These are phyloP conservation scores for Cosmopolites sordidus DNA, from an alignment of 2,888 invertebrate species.

Conservation along the genomic window DNA sequence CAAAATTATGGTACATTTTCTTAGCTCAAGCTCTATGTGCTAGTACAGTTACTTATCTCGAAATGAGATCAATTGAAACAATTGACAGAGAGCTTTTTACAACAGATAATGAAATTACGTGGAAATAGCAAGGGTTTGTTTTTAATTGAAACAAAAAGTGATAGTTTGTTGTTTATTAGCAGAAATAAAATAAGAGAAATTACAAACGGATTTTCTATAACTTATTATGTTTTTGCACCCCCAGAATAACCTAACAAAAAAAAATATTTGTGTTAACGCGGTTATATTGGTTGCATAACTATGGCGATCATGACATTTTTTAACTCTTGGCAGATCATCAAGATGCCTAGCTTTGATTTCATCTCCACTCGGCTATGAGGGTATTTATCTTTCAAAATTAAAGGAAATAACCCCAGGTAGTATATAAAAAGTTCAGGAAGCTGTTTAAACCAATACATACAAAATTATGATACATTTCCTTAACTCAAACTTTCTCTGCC, in stretches of 20 bases:
- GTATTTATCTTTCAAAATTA: conserved; percentile 62
- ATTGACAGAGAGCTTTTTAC: background rate
- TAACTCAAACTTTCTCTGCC: conserved; percentile 54
- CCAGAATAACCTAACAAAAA: no score
- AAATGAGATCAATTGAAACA: conserved; percentile 52
- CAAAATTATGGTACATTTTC: conserved; percentile 50
- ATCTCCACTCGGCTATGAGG: no score
- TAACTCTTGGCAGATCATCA: no score
- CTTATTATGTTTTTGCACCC: no score
- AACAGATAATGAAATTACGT: background rate
- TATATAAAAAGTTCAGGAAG: conserved; percentile 53
- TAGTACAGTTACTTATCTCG: conserved; percentile 58
- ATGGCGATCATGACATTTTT: no score
- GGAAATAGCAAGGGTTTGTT: background rate
- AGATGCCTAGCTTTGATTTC: no score
- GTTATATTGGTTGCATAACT: no score
- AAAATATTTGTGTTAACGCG: no score
- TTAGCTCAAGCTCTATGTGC: conserved; percentile 54
- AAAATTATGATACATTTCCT: conserved; percentile 49
- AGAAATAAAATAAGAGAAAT: conserved; percentile 2
- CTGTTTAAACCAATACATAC: conserved; percentile 54
- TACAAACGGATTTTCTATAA: no score
- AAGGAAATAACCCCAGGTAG: conserved; percentile 53
- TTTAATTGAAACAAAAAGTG: no score
- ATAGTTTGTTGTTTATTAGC: background rate